Evolutionary conservation across 2,888 invertebrate genomes (phyloP).

Genomic region (Tipula unca): DNA sequence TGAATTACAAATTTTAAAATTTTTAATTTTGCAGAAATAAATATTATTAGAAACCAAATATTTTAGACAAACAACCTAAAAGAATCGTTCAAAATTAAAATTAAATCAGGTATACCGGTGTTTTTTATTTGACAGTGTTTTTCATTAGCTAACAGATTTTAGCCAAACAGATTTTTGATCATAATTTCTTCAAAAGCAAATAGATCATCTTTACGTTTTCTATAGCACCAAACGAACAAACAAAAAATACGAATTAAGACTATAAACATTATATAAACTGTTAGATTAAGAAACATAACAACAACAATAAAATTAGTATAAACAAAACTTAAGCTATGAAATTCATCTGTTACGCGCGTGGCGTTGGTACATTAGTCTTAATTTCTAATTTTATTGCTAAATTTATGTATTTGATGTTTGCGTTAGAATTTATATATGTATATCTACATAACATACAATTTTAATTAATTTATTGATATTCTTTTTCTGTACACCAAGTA

Average conservation of each 20-base stretch:
- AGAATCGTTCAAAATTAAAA: too few relatives aligned
- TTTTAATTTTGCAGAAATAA: too few relatives aligned
- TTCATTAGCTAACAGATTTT: too few relatives aligned
- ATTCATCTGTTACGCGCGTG: neutral
- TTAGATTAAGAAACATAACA: neutral
- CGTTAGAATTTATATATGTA: neutral
- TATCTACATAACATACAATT: neutral
- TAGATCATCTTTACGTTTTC: neutral
- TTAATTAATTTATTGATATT: conserved; percentile 14
- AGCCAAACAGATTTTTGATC: too few relatives aligned
- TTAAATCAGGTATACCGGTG: too few relatives aligned
- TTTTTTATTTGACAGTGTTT: too few relatives aligned
- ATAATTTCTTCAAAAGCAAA: neutral
- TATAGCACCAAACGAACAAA: too few relatives aligned
- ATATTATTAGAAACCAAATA: too few relatives aligned
- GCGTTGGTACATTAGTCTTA: neutral
- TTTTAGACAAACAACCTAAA: too few relatives aligned
- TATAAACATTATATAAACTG: neutral
- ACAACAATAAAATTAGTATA: neutral
- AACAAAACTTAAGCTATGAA: neutral
- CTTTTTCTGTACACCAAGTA: neutral
- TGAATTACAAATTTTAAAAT: too few relatives aligned
- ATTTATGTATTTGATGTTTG: conserved; percentile 2
- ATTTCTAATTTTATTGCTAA: conserved; percentile 8
- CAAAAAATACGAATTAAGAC: neutral